Percentiles rank a stretch among this genome's conserved stretches.
Evolutionary conservation across 2,113 vertebrate genomes (phyloP).

Genomic region (Lucifuga dentata): DNA sequence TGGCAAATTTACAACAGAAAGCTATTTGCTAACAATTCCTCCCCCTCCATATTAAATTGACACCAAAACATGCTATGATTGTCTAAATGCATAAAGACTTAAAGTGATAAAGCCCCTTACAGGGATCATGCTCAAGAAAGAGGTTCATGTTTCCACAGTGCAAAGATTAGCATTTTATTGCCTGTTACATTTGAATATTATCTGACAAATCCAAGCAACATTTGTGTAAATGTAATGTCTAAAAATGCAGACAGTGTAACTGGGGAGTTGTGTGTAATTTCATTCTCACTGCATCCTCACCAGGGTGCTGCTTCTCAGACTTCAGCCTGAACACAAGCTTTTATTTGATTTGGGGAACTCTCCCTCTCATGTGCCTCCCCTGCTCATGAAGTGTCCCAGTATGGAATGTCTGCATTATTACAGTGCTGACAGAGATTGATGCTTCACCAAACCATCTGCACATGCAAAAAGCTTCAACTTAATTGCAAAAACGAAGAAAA

Average conservation of each 20-base stretch:
- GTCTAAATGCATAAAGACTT: neutral
- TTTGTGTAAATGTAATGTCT: slow-evolving; percentile 71
- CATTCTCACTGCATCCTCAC: slow-evolving; percentile 79
- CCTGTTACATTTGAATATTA: slow-evolving; percentile 61
- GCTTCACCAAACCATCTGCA: slow-evolving; percentile 74
- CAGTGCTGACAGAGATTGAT: slow-evolving; percentile 81
- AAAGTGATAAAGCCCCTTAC: neutral
- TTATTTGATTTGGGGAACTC: slow-evolving; percentile 82
- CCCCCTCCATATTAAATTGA: neutral
- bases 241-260: slow-evolving; percentile 78
- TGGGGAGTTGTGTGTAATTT: slow-evolving; percentile 75
- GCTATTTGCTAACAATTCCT: neutral
- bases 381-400: slow-evolving; percentile 74
- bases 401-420: slow-evolving; percentile 82
- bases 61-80: neutral
- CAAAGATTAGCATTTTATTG: slow-evolving; percentile 55
- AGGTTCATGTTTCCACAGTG: slow-evolving; percentile 22
- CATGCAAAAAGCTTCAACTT: slow-evolving; percentile 71
- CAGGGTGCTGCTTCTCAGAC: slow-evolving; percentile 77
- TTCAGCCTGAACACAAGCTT: slow-evolving; percentile 70
- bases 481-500: slow-evolving; percentile 46
- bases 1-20: neutral
- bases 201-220: slow-evolving; percentile 59
- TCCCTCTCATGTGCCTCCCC: slow-evolving; percentile 60
- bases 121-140: too few species aligned